A percentile compares a stretch with the other conserved stretches of the same genome.
Conservation (phyloP, 1,140 invertebrate genomes). For the Orchestia grillus region DNA sequence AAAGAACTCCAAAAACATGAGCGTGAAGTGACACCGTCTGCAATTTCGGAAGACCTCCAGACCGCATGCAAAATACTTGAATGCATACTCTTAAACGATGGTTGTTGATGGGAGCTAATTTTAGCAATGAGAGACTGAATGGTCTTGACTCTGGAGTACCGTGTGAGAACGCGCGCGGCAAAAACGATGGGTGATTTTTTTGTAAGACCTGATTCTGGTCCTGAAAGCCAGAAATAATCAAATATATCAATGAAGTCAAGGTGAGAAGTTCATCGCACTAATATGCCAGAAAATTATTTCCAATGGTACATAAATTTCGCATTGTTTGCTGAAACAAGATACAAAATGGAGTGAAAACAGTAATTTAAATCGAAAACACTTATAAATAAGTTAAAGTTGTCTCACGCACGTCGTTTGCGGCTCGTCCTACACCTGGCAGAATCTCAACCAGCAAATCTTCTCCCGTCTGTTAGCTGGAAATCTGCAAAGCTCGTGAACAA, state of each 20-base stretch:
- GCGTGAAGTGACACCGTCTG: not conserved
- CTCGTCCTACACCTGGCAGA: not conserved
- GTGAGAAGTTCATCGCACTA: not conserved
- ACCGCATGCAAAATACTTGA: not conserved
- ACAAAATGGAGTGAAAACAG: not conserved
- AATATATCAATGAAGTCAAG: not conserved
- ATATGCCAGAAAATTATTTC: not conserved
- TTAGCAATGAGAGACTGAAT: not conserved
- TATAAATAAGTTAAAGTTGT: not conserved
- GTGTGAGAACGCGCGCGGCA: not conserved
- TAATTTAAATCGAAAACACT: not conserved
- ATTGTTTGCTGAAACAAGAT: not conserved
- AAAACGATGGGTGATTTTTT: not conserved
- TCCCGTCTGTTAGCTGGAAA: not conserved
- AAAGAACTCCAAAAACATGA: not conserved
- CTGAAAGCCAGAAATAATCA: not conserved
- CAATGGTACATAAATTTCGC: not conserved
- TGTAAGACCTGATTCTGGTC: not conserved
- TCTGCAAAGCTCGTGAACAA: not conserved
- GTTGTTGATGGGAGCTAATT: not conserved
- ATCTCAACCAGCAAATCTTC: not conserved
- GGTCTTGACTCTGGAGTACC: not conserved
- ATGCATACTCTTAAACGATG: not conserved
- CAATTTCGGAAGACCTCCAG: not conserved
- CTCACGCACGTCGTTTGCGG: not conserved